Percentiles rank a stretch among this genome's conserved stretches.
Evolutionary conservation across 2,888 invertebrate species (phyloP).

Genomic region (Seira ritae): DNA sequence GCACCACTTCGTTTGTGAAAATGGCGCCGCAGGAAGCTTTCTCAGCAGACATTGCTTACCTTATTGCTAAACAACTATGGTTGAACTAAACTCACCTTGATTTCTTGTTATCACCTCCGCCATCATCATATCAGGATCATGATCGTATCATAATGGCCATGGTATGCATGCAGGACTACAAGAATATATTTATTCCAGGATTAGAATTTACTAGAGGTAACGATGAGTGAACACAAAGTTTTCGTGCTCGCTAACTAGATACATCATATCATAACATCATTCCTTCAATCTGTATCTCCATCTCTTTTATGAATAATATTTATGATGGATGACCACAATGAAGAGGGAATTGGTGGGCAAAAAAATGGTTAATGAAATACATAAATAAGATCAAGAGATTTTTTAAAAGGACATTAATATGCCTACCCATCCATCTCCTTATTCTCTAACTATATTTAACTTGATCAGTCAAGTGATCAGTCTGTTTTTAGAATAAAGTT

Average conservation of each 20-base stretch:
- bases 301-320: neutral
- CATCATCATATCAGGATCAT: neutral
- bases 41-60: neutral
- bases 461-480: too few species aligned
- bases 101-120: constrained; percentile 38
- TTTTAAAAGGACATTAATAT: too few species aligned
- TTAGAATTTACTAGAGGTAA: neutral
- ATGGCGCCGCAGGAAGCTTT: constrained; percentile 62
- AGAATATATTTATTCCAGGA: neutral
- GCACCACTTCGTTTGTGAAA: constrained; percentile 44
- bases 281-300: too few species aligned
- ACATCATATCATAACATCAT: neutral
- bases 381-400: too few species aligned
- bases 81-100: constrained; percentile 11
- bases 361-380: constrained; percentile 3
- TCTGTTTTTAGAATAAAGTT: too few species aligned
- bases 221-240: constrained; percentile 18
- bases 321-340: neutral
- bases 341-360: neutral
- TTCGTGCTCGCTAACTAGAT: neutral
- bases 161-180: constrained; percentile 13
- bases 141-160: neutral
- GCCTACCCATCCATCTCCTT: too few species aligned
- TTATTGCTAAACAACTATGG: constrained; percentile 16
- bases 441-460: too few species aligned